Evolutionary conservation across 2,797 vertebrate species (phyloP), one percentile per base, ranked within the genome.

Genomic region (Morelia viridis): DNA sequence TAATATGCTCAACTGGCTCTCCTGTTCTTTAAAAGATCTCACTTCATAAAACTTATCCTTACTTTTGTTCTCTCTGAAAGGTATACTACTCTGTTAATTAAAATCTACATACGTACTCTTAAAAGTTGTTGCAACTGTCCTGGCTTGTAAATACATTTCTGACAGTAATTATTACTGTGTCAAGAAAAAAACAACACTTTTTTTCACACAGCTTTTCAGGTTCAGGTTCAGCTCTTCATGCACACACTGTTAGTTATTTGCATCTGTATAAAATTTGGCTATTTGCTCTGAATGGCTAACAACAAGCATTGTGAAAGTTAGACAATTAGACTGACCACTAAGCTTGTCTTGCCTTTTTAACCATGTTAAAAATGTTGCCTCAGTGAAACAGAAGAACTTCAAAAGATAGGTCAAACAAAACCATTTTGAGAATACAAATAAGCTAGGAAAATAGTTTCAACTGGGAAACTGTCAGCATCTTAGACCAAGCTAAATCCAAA

Each of bases 31-130:
- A 89, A 61, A 58, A 83, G 28, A 24, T 87, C 50, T 87, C 50
- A 60, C 64, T 60, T 88, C 76, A 94, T 4, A 22, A 12, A 50
- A 64, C 80, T 89, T 71, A 61, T 61, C 22, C n/a, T 80, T 92
- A 86, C 50, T 61, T 35, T 61, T 46, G 58, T 26, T 2, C 83
- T 28, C 88, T 62, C 60, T 93, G 31, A 53, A 88, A 22, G 13
- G 62, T 22, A 61, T 28, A 19, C 26, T 80, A 64, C 68, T 91
- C 76, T 56, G 12, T 41, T 50, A 58, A 5, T 58, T 62, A 17
- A 62, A 90, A 89, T 60, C 22, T 17, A 0, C 65, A 64, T 31
- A 65, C 1, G 46, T 85, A 22, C 83, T 58, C 11, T 56, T 84
- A 28, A 50, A 92, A 11, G 41, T 35, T 26, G 83, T 56, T 0